A percentile compares a stretch with the other conserved stretches of the same genome.
phyloP scores from a whole-genome alignment of 2,797 vertebrate genomes.

The Melopsittacus undulatus region DNA sequence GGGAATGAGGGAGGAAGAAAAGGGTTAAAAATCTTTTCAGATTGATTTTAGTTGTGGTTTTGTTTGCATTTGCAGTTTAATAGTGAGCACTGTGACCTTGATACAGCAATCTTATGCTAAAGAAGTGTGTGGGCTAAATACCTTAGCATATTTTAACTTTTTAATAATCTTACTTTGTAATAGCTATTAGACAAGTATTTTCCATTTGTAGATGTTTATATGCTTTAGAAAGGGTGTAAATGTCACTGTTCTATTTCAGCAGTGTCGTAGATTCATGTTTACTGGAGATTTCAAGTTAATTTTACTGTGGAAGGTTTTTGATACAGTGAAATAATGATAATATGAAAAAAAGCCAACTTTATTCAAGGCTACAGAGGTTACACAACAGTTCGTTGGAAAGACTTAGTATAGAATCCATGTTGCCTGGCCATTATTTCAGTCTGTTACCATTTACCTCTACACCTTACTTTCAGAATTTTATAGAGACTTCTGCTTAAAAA shows the following conservation, averaged over 20 bases:
- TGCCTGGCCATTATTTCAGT: background rate
- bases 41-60: background rate
- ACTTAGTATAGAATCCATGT: background rate
- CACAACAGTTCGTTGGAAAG: background rate
- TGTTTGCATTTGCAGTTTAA: background rate
- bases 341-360: background rate
- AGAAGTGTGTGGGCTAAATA: background rate
- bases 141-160: background rate
- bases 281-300: background rate
- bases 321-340: background rate
- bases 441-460: background rate
- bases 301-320: background rate
- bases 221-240: background rate
- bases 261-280: background rate
- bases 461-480: background rate
- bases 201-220: background rate
- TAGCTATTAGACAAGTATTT: background rate
- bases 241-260: background rate
- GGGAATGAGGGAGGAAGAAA: background rate
- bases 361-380: background rate
- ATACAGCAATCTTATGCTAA: background rate
- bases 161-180: background rate
- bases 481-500: conserved; percentile 4
- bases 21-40: background rate
- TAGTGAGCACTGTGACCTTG: background rate